Percentiles rank a stretch among this genome's conserved stretches.
phyloP scores from a whole-genome alignment of 1,140 invertebrate species.

The Bradysia coprophila region DNA sequence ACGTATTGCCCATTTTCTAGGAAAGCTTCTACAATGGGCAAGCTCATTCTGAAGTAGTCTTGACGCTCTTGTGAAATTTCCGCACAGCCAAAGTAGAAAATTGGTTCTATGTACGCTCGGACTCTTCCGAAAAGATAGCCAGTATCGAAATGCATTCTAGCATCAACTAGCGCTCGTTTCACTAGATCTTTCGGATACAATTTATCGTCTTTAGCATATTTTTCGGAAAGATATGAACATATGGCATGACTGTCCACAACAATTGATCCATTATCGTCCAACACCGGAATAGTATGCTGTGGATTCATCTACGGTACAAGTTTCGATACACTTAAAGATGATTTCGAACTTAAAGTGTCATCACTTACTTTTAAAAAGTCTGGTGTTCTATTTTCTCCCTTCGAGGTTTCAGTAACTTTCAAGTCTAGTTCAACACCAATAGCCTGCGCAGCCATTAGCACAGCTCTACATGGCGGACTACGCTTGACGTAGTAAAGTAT shows the following conservation, averaged over 20 bases:
- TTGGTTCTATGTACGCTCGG: conserved; percentile 23
- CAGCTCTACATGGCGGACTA: conserved; percentile 37
- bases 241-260: conserved; percentile 36
- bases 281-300: conserved; percentile 31
- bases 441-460: conserved; percentile 42
- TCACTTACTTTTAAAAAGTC: background rate
- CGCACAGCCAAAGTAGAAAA: conserved; percentile 12
- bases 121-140: conserved; percentile 37
- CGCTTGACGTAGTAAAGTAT: conserved; percentile 21
- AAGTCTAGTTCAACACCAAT: conserved; percentile 48
- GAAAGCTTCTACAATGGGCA: conserved; percentile 27
- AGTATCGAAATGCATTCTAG: conserved; percentile 36
- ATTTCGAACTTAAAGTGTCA: background rate
- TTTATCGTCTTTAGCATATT: conserved; percentile 29
- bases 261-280: conserved; percentile 34
- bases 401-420: conserved; percentile 16
- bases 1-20: conserved; percentile 23
- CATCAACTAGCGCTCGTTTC: conserved; percentile 31
- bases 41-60: conserved; percentile 25
- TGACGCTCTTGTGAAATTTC: conserved; percentile 12
- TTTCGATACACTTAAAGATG: background rate
- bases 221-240: conserved; percentile 31
- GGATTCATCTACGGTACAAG: conserved; percentile 25
- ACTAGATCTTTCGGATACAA: conserved; percentile 34
- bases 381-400: conserved; percentile 1